Evolutionary conservation across 2,888 invertebrate genomes (phyloP).

Genomic region (Agonum fuliginosum): DNA sequence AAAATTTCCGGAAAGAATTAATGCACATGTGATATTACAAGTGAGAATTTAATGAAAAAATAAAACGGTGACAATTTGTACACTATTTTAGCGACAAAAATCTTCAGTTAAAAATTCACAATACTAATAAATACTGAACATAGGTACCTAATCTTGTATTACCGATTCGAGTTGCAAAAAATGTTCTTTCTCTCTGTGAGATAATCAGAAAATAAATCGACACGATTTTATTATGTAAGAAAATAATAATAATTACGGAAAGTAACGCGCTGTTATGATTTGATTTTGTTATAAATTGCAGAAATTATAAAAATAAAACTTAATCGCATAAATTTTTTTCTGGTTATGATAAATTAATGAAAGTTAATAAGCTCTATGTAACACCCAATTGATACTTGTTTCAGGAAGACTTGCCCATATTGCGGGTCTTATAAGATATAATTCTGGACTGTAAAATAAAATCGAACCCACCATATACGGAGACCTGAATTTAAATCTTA

Average conservation of each 20-base stretch:
- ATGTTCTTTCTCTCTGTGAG: background rate
- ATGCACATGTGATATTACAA: too few species aligned
- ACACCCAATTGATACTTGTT: conserved; percentile 8
- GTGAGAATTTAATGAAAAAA: too few species aligned
- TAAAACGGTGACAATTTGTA: too few species aligned
- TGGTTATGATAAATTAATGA: background rate
- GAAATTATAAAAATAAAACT: background rate
- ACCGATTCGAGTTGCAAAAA: too few species aligned
- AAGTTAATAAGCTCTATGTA: background rate
- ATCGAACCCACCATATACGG: background rate
- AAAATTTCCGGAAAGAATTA: too few species aligned
- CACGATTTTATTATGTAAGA: background rate
- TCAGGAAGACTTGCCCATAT: conserved; percentile 1
- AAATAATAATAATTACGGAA: background rate
- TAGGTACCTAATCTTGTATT: too few species aligned
- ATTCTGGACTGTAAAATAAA: conserved; percentile 4
- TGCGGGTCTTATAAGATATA: conserved; percentile 7
- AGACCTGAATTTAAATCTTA: background rate
- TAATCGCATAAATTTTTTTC: conserved; percentile 14
- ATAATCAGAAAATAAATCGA: background rate
- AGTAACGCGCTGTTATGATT: background rate
- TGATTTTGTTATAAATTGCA: background rate
- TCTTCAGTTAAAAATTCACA: too few species aligned
- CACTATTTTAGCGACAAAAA: too few species aligned
- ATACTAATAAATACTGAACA: too few species aligned